Conservation (phyloP, 2,797 vertebrate genomes). For the Lutjanus argentimaculatus region DNA sequence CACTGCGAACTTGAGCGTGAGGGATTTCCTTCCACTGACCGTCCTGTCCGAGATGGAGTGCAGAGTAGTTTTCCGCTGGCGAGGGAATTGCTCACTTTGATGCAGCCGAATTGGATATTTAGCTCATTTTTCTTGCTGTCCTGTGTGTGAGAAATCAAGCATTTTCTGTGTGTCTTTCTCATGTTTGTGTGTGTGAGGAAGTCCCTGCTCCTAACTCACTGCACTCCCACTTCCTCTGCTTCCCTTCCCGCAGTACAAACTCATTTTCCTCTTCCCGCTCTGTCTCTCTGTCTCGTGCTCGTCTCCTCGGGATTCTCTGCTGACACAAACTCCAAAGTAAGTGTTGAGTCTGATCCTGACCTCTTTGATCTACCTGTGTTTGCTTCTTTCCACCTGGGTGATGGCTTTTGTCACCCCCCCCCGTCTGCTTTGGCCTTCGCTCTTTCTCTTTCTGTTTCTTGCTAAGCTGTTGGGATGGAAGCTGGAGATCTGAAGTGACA, state of each 20-base stretch:
- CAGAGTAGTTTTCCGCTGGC: slow-evolving; percentile 14
- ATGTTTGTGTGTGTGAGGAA: slow-evolving; percentile 71
- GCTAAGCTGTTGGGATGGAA: slow-evolving; percentile 13
- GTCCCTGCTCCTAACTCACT: slow-evolving; percentile 71
- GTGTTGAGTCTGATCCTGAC: slow-evolving; percentile 49
- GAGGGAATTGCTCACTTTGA: neutral
- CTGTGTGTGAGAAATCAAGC: slow-evolving; percentile 18
- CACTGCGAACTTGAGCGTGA: slow-evolving; percentile 9
- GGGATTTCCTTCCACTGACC: slow-evolving; percentile 27
- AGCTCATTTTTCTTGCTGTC: neutral
- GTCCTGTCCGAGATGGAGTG: slow-evolving; percentile 11
- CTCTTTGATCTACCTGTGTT: slow-evolving; percentile 52
- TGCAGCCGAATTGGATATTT: neutral
- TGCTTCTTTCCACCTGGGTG: slow-evolving; percentile 5
- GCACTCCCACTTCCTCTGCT: slow-evolving; percentile 81
- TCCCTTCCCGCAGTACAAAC: slow-evolving; percentile 60
- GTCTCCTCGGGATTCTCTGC: slow-evolving; percentile 56
- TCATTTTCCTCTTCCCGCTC: slow-evolving; percentile 65
- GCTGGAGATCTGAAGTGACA: slow-evolving; percentile 12
- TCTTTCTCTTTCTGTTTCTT: slow-evolving; percentile 25
- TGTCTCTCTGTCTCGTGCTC: slow-evolving; percentile 51
- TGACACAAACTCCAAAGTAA: slow-evolving; percentile 65
- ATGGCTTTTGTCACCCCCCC: slow-evolving; percentile 18
- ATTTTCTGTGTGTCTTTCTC: slow-evolving; percentile 44
- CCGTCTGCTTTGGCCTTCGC: slow-evolving; percentile 28